Conservation (phyloP, 2,888 invertebrate genomes). For the Parnassius apollo region DNA sequence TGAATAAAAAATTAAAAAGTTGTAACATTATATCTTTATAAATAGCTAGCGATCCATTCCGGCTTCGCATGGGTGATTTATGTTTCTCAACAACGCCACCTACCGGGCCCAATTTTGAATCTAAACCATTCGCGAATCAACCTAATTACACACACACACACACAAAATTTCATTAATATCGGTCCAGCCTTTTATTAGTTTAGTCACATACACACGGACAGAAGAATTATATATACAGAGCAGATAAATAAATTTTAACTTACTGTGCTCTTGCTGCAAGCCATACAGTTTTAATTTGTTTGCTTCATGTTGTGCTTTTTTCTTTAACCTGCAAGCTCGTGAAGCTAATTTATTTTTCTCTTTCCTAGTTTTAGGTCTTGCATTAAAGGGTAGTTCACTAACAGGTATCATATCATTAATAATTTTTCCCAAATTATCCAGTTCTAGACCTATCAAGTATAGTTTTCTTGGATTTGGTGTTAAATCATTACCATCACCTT, state of each 20-base stretch:
- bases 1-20: no score
- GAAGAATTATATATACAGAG: no score
- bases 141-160: no score
- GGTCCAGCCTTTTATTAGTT: no score
- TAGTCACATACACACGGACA: no score
- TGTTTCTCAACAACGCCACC: no score
- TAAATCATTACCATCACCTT: constrained; percentile 98
- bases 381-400: constrained; percentile 94
- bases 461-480: constrained; percentile 97
- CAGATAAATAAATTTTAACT: constrained; percentile 60
- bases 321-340: constrained; percentile 97
- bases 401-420: constrained; percentile 98
- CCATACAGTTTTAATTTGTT: constrained; percentile 98
- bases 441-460: constrained; percentile 93
- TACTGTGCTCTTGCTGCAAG: constrained; percentile 96
- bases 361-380: constrained; percentile 95
- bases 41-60: no score
- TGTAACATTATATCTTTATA: no score
- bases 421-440: constrained; percentile 93
- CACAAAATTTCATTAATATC: no score
- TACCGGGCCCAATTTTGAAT: no score
- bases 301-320: constrained; percentile 99
- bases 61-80: no score
- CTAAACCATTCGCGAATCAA: no score
- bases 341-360: constrained; percentile 99